Evolutionary conservation across 2,113 vertebrate species (phyloP), one percentile per base, ranked within the genome.

Genomic region (Aviceda subcristata): DNA sequence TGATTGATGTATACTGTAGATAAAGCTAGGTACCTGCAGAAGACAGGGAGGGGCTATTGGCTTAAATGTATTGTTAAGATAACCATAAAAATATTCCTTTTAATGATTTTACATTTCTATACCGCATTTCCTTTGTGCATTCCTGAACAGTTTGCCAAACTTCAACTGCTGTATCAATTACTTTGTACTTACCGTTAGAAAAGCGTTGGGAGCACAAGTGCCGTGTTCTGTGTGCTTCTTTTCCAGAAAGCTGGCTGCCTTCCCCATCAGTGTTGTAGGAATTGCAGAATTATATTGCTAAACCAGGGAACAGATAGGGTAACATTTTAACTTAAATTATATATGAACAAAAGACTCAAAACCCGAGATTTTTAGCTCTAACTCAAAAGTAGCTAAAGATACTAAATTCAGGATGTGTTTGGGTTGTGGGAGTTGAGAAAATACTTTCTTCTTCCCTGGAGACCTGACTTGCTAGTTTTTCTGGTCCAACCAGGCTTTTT

Each of bases 271-370:
- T 6, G 26, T 1, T 12, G 6, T 16, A 62, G 81, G 46, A 80
- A 29, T 13, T 2, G 0, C 13, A 9, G 68, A 80, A 30, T 34
- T 38, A 1, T 0, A 9, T 21, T 2, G 1, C 60, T 56, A 9
- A 38, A 51, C 4, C 55, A 39, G 62, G 56, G 34, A 69, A 18
- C 36, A 62, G 30, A 15, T 0, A 32, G 30, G 9, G 36, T 9
- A 59, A 15, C 8, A 3, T 23, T 16, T 72, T 9, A 68, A 51
- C 43, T 74, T 59, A 34, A 45, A 0, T n/a, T 48, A 15, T 3
- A 9, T 3, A 0, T 12, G 27, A 72, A 21, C 30, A 24, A 59
- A 76, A 51, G 50, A 22, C 34, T 45, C 8, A 32, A 60, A 77
- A 1, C 7, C 21, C 12, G 21, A 5, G 43, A 4, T 39, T 55